phyloP scores from a whole-genome alignment of 1,140 invertebrate species.

The Ganaspis sp. region DNA sequence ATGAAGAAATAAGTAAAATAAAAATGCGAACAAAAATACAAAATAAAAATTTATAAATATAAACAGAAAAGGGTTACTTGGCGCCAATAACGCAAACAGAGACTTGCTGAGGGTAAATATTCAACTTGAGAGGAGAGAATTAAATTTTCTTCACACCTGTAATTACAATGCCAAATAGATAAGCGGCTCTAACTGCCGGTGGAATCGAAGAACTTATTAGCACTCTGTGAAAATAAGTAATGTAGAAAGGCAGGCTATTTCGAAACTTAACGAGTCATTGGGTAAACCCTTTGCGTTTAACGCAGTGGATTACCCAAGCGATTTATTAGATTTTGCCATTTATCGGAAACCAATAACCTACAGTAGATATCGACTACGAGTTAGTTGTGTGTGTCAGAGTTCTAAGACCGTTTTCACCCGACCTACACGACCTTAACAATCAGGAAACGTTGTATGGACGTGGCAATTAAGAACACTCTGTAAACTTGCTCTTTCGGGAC shows the following conservation, averaged over 20 bases:
- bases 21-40: too few species aligned
- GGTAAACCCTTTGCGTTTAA: constrained; percentile 26
- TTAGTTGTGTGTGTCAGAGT: background rate
- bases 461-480: constrained; percentile 22
- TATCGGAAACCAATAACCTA: constrained; percentile 28
- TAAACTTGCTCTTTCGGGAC: constrained; percentile 21
- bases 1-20: too few species aligned
- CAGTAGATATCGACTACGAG: background rate
- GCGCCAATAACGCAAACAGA: too few species aligned
- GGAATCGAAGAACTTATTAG: constrained; percentile 1
- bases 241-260: constrained; percentile 26
- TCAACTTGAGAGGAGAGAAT: background rate
- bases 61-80: too few species aligned
- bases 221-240: constrained; percentile 4
- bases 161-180: background rate
- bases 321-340: constrained; percentile 25
- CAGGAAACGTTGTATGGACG: constrained; percentile 14
- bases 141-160: background rate
- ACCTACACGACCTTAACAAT: constrained; percentile 25
- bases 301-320: constrained; percentile 24
- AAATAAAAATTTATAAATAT: too few species aligned
- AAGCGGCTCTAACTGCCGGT: background rate
- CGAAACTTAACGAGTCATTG: constrained; percentile 23
- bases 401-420: constrained; percentile 8
- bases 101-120: background rate